Evolutionary conservation across 2,113 vertebrate species (phyloP).

Genomic region (Haplotaxodon microlepis): DNA sequence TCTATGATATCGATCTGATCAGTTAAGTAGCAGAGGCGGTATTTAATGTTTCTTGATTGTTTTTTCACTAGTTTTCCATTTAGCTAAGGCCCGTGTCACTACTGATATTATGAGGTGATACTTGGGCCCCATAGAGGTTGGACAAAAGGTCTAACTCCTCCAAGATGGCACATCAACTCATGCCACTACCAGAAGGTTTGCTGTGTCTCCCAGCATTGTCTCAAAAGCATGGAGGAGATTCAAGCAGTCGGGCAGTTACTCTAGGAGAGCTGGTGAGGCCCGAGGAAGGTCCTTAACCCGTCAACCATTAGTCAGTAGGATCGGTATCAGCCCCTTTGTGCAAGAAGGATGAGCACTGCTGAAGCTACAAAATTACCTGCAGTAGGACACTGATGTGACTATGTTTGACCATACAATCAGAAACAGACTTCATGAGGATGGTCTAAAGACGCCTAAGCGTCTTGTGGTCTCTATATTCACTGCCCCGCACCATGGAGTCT

Average conservation of each 20-base stretch:
- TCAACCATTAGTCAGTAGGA: not conserved
- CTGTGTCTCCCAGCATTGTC: not conserved
- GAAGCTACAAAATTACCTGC: not conserved
- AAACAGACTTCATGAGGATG: not conserved
- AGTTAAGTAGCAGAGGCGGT: not conserved
- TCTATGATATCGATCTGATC: not conserved
- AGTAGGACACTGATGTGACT: not conserved
- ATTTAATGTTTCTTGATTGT: not conserved
- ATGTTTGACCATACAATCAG: not conserved
- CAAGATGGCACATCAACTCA: not conserved
- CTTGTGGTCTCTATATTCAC: not conserved
- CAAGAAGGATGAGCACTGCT: not conserved
- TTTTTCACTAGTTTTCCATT: not conserved
- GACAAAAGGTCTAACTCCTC: not conserved
- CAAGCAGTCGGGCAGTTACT: not conserved
- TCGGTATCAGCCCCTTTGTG: not conserved
- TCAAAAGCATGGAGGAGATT: not conserved
- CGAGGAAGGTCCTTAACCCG: not conserved
- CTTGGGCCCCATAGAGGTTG: not conserved
- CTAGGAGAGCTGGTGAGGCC: not conserved
- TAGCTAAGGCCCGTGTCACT: not conserved
- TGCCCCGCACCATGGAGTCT: not conserved
- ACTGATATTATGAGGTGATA: not conserved
- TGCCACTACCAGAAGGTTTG: not conserved
- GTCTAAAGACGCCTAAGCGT: fast-evolving